phyloP scores from a whole-genome alignment of 2,113 vertebrate species.

The Chiloscyllium plagiosum region DNA sequence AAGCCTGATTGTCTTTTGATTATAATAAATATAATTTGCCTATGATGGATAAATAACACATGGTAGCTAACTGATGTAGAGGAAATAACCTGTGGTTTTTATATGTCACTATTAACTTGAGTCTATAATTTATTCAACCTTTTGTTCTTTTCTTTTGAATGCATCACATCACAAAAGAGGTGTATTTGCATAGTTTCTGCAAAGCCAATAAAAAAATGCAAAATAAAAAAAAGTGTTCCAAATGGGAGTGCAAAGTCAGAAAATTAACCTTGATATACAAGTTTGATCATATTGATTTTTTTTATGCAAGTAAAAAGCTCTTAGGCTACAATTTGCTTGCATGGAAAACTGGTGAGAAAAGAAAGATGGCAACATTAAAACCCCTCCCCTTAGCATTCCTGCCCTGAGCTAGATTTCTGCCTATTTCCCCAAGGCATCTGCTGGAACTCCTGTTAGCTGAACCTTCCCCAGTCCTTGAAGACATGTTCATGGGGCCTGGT shows the following conservation, averaged over 20 bases:
- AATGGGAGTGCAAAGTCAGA: not conserved
- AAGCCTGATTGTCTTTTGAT: not conserved
- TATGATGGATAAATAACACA: not conserved
- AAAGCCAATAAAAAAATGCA: not conserved
- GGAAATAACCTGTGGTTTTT: not conserved
- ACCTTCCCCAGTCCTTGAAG: too few relatives aligned
- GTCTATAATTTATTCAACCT: not conserved
- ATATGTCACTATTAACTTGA: not conserved
- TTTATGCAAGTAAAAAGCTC: not conserved
- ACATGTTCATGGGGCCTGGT: too few relatives aligned
- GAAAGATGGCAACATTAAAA: too few relatives aligned
- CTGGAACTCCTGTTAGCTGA: too few relatives aligned
- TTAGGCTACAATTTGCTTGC: not conserved
- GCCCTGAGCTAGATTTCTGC: too few relatives aligned
- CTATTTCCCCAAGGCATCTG: too few relatives aligned
- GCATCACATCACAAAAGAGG: not conserved
- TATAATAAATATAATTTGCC: not conserved
- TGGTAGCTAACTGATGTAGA: not conserved
- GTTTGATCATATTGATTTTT: not conserved
- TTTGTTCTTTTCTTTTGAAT: not conserved
- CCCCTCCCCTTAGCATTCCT: too few relatives aligned
- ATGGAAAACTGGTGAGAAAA: not conserved
- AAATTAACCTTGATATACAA: not conserved
- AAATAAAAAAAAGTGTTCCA: not conserved
- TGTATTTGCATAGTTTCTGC: not conserved